Conservation (phyloP, 2,113 vertebrate genomes). For the Ovis canadensis region DNA sequence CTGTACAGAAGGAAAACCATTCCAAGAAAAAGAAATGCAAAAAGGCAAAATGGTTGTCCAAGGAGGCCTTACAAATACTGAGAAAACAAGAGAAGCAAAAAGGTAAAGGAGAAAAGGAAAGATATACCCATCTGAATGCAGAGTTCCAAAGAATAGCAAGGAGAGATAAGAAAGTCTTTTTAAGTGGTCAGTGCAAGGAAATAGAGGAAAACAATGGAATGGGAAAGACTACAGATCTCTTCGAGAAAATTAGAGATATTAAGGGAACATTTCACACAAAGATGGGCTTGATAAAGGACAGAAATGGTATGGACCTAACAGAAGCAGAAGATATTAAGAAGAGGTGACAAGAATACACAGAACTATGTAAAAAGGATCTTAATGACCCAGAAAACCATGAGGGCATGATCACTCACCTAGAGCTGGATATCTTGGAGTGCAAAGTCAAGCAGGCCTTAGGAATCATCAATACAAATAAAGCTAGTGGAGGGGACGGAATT, state of each 20-base stretch:
- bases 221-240: background rate
- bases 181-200: background rate
- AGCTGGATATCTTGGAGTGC: background rate
- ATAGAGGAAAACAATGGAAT: background rate
- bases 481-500: background rate
- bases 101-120: background rate
- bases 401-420: background rate
- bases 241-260: background rate
- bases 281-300: background rate
- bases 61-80: background rate
- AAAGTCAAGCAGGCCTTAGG: background rate
- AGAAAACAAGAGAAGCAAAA: background rate
- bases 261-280: background rate
- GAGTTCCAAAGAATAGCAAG: background rate
- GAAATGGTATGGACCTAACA: background rate
- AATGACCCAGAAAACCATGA: background rate
- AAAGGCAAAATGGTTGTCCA: background rate
- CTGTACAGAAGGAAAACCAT: background rate
- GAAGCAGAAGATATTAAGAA: background rate
- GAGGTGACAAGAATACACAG: background rate
- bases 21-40: background rate
- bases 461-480: background rate
- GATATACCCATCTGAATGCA: background rate
- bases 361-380: background rate
- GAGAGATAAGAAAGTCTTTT: background rate